Base-by-base conservation (phyloP, 2,113 vertebrate genomes). In the Spermophilus dauricus region DNA sequence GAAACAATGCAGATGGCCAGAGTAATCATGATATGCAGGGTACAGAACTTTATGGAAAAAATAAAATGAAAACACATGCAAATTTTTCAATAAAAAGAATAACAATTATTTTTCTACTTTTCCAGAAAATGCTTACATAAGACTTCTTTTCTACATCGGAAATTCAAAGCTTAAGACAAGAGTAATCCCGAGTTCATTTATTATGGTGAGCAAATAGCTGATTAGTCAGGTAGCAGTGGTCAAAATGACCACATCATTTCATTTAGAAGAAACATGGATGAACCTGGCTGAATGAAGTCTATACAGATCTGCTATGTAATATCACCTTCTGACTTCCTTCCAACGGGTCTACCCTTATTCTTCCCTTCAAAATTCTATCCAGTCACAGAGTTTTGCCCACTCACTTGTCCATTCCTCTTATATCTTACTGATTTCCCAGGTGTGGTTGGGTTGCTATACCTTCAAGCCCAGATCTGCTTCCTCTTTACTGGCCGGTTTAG, bases 41-140 rank as follows among this genome's bases (percentile, higher is more conserved):
- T 61, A 28, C 69, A 89, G 37, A 93, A 96, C 4, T 48, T 37
- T 63, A 75, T 37, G 42, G 53, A 94, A 95, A 87, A 37, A 89
- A 37, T 42, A 58, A 80, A 75, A 86, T 30, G n/a, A 32, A 95
- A 85, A 81, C 28, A 48, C 13, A 72, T 58, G 61, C 28, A 70
- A 73, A 73, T 69, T 94, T 75, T 70, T 58, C 28, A 80, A 85
- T n/a, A 61, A 67, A 96, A 53, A 34, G 4, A 84, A 67, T n/a
- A 48, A 65, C 78, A 65, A 67, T 53, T 6, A 65, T 77, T 5
- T 70, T 75, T 69, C 30, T 82, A 24, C 63, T 77, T 84, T 80
- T 63, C 32, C 20, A 86, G 63, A 53, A 96, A 51, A 90, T 34
- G 24, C 48, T 93, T 39, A 61, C 10, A 22, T 63, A 70, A 51